These are phyloP conservation scores for Hylaeus volcanicus DNA, from an alignment of 1,140 invertebrate species.

Conservation along the genomic window DNA sequence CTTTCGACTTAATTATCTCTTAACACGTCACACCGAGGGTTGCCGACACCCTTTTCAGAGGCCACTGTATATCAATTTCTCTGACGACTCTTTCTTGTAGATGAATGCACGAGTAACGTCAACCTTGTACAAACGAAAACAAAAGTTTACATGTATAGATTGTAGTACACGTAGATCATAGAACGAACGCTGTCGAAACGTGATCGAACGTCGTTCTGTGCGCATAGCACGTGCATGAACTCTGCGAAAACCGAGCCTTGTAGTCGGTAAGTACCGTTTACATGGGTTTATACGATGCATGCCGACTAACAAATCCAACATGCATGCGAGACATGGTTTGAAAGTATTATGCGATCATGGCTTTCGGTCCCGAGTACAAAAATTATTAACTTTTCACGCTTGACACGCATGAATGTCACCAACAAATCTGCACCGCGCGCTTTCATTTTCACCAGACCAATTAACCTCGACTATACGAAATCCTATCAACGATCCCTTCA, in stretches of 20 bases:
- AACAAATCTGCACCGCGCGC: background rate
- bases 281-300: constrained; percentile 23
- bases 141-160: too few relatives aligned
- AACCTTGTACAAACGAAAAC: background rate
- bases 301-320: constrained; percentile 14
- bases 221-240: constrained; percentile 42
- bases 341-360: too few relatives aligned
- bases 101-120: constrained; percentile 18
- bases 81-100: constrained; percentile 27
- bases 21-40: background rate
- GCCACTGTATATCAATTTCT: constrained; percentile 21
- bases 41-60: background rate
- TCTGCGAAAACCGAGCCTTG: constrained; percentile 36
- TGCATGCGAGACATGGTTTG: too few relatives aligned
- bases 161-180: constrained; percentile 22
- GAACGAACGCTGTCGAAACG: background rate
- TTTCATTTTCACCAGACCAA: background rate
- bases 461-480: background rate
- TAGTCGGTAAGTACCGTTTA: constrained; percentile 63
- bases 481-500: too few relatives aligned
- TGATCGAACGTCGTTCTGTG: constrained; percentile 16
- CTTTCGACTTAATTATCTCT: background rate
- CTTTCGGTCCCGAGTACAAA: too few relatives aligned
- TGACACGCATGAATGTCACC: too few relatives aligned
- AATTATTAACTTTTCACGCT: background rate